These are phyloP conservation scores for Drosophila biarmipes DNA, from an alignment of 1,140 invertebrate species.

Conservation along the genomic window DNA sequence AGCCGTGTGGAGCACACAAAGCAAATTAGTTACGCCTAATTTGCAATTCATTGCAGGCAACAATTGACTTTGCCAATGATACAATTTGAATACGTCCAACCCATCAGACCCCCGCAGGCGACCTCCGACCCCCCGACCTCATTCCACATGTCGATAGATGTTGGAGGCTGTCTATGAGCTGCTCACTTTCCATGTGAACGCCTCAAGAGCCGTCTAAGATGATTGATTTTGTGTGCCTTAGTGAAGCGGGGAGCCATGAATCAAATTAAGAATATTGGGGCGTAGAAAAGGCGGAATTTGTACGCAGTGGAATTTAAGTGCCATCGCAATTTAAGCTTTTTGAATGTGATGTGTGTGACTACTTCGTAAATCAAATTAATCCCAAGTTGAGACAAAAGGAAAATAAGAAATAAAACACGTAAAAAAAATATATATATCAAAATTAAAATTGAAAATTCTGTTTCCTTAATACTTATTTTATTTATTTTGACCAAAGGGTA, in stretches of 20 bases:
- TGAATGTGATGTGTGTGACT: not conserved
- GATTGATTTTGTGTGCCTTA: constrained; percentile 41
- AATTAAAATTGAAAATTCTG: no score
- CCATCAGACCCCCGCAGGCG: constrained; percentile 14
- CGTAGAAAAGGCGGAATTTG: not conserved
- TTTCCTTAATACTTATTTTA: no score
- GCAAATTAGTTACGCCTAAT: constrained; percentile 79
- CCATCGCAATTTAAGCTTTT: not conserved
- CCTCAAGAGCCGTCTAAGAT: constrained; percentile 43
- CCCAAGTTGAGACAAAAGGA: not conserved
- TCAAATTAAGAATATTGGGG: constrained; percentile 47
- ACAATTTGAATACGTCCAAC: constrained; percentile 57
- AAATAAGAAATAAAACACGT: no score
- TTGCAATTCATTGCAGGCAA: constrained; percentile 70
- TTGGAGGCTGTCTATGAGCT: constrained; percentile 26
- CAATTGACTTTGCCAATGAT: constrained; percentile 68
- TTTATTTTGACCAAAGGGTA: not conserved
- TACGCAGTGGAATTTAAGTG: constrained; percentile 2
- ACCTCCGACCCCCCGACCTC: constrained; percentile 1
- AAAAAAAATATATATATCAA: no score
- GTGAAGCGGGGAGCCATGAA: constrained; percentile 23
- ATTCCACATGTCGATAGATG: constrained; percentile 18
- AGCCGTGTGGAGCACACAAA: constrained; percentile 41
- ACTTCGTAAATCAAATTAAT: not conserved
- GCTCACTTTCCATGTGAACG: constrained; percentile 47